phyloP scores from a whole-genome alignment of 2,797 vertebrate species.

The Takifugu rubripes region DNA sequence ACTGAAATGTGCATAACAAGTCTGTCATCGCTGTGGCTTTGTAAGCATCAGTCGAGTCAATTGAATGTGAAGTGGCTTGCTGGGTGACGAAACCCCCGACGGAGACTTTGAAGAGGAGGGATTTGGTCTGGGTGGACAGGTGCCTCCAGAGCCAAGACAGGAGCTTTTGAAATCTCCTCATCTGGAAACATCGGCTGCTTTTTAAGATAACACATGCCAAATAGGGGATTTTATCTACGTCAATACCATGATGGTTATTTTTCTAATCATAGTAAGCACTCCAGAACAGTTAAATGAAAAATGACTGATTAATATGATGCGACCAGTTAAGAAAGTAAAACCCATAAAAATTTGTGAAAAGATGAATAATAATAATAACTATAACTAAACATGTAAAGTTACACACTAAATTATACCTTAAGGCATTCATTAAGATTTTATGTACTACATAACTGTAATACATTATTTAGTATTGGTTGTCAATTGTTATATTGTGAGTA shows the following conservation, averaged over 20 bases:
- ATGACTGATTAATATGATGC: neutral
- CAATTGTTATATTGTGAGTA: no score
- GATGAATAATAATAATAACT: no score
- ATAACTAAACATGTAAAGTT: no score
- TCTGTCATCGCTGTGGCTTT: constrained; percentile 57
- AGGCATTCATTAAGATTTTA: no score
- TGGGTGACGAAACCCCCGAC: constrained; percentile 48
- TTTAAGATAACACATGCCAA: constrained; percentile 50
- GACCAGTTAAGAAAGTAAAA: neutral
- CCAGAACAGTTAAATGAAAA: neutral
- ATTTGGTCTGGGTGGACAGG: constrained; percentile 64
- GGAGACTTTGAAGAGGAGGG: constrained; percentile 62
- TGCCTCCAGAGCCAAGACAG: constrained; percentile 61
- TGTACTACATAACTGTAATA: no score
- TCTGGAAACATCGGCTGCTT: constrained; percentile 65
- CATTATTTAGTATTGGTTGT: no score
- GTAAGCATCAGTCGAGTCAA: constrained; percentile 50
- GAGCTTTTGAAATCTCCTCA: constrained; percentile 69
- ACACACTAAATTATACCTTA: no score
- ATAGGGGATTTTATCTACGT: constrained; percentile 11
- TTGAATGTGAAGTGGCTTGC: constrained; percentile 63
- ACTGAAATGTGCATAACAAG: constrained; percentile 64
- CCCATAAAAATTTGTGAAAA: no score
- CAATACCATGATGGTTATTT: no score
- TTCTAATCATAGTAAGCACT: no score